phyloP scores from a whole-genome alignment of 2,113 vertebrate species.

The Rostratula benghalensis region DNA sequence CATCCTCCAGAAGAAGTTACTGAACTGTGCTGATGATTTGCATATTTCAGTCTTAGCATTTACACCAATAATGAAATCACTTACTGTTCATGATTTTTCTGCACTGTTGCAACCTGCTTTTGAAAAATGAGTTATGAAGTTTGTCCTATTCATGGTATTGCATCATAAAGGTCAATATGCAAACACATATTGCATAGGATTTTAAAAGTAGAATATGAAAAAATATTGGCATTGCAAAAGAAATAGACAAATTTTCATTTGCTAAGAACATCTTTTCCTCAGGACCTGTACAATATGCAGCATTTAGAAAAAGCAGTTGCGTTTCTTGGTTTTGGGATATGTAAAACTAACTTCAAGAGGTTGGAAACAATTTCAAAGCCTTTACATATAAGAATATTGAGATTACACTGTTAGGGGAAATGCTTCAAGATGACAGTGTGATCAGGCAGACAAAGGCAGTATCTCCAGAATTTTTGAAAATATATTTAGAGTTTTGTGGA shows the following conservation, averaged over 20 bases:
- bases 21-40: neutral
- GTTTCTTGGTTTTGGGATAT: neutral
- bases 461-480: neutral
- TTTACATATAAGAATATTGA: neutral
- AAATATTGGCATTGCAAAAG: neutral
- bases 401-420: neutral
- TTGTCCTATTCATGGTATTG: neutral
- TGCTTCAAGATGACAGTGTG: neutral
- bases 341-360: neutral
- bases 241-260: neutral
- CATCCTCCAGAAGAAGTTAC: neutral
- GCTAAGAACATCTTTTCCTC: neutral
- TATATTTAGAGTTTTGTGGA: neutral
- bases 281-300: neutral
- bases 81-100: neutral
- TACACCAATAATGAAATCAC: neutral
- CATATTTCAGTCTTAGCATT: neutral
- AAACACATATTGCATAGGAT: neutral
- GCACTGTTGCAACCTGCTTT: neutral
- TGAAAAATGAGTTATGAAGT: neutral
- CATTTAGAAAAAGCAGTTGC: accelerated
- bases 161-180: neutral
- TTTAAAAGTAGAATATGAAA: neutral
- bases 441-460: neutral
- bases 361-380: neutral